Percentiles rank a stretch among this genome's conserved stretches.
Conservation (phyloP, 2,113 vertebrate genomes). For the Alouatta palliata region DNA sequence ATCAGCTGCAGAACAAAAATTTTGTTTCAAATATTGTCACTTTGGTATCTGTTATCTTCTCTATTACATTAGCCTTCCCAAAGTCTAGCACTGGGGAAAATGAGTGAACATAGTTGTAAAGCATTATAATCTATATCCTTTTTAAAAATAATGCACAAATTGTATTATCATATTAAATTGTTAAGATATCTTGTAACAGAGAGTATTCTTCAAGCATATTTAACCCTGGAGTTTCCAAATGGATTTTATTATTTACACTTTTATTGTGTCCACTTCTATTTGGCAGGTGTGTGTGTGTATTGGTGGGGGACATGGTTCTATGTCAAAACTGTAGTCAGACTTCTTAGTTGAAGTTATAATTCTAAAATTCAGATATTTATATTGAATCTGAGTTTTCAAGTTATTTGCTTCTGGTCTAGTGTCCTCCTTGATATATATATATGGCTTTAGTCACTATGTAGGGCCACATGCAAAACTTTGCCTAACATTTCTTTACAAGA, state of each 20-base stretch:
- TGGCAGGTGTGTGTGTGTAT: background rate
- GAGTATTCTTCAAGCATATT: background rate
- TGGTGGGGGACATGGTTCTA: background rate
- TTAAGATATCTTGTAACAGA: background rate
- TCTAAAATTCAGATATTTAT: background rate
- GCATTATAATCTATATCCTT: background rate
- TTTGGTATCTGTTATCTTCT: background rate
- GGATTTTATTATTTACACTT: background rate
- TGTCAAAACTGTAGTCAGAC: background rate
- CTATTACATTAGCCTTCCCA: background rate
- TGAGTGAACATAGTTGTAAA: background rate
- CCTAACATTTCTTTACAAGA: background rate
- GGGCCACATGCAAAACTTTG: background rate
- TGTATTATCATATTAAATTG: background rate
- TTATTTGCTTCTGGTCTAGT: background rate
- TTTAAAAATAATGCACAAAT: background rate
- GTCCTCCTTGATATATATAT: rapidly evolving
- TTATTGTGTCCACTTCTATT: background rate
- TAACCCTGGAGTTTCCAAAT: background rate
- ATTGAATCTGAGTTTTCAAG: background rate
- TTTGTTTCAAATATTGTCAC: background rate
- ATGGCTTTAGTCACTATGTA: background rate
- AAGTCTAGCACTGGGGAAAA: background rate
- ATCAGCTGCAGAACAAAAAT: background rate
- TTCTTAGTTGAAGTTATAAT: background rate